Conservation (phyloP, 2,797 vertebrate genomes). For the Ambastaia sidthimunki region DNA sequence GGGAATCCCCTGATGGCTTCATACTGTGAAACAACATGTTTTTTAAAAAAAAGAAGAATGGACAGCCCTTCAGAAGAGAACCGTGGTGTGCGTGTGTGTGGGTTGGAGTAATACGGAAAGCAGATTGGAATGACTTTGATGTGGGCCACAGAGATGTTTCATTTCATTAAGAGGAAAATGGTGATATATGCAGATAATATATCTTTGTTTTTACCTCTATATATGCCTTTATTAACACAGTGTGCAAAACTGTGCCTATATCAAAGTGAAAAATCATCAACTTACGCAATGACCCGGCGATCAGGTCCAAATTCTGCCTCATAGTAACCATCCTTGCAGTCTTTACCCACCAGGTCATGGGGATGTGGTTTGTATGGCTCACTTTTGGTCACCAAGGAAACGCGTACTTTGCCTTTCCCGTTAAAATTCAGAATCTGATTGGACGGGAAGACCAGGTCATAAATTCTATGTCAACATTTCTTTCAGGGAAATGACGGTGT, state of each 20-base stretch:
- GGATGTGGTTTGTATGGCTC: slow-evolving; percentile 95
- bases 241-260: background rate
- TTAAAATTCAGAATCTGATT: slow-evolving; percentile 87
- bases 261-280: slow-evolving; percentile 57
- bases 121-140: slow-evolving; percentile 52
- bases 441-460: background rate
- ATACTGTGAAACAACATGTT: slow-evolving; percentile 63
- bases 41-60: slow-evolving; percentile 46
- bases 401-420: slow-evolving; percentile 90
- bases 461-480: background rate
- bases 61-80: slow-evolving; percentile 47
- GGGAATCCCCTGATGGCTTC: slow-evolving; percentile 73
- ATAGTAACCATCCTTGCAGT: slow-evolving; percentile 95
- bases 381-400: slow-evolving; percentile 93
- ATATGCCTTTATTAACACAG: background rate
- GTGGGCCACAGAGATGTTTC: slow-evolving; percentile 38
- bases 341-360: slow-evolving; percentile 96
- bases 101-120: slow-evolving; percentile 40
- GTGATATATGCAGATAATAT: slow-evolving; percentile 16
- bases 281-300: slow-evolving; percentile 92
- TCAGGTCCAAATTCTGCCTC: slow-evolving; percentile 96
- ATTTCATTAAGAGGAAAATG: slow-evolving; percentile 38
- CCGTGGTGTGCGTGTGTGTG: slow-evolving; percentile 56
- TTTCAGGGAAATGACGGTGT: background rate
- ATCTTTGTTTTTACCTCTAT: background rate